Evolutionary conservation across 1,140 invertebrate genomes (phyloP), one percentile per base, ranked within the genome.

Genomic region (Sarcophaga peregrina): DNA sequence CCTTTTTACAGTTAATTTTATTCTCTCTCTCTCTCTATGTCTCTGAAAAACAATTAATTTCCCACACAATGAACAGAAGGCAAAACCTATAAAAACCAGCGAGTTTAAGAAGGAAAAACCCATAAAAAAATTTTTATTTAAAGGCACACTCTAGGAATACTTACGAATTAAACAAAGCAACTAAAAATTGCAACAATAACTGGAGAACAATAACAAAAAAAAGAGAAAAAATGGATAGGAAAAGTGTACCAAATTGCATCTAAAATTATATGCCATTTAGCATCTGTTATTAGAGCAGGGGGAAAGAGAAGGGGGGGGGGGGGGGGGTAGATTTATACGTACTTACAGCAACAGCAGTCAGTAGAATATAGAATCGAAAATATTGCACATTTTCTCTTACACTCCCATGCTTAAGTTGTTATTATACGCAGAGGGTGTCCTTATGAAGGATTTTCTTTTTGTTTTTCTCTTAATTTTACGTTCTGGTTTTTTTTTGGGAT

Each of bases 231-330:
- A 68, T n/a, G 62, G 20, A 68, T 1, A 37, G 25, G 25, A 37
- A 37, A 37, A 37, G 25, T 37, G 25, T 37, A 37, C 25, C 25
- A 68, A 68, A 68, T 5, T 68, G 62, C 62, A 68, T 68, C 17
- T 68, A 68, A n/a, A 68, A 68, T 68, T 68, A 68, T 68, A 20
- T 68, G 62, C 62, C 62, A 68, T 68, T 68, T 68, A 68, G 62
- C 62, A 68, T 15, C 62, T 68, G 62, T n/a, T 68, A 20, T 68
- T 10, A n/a, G n/a, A n/a, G n/a, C n/a, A n/a, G n/a, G n/a, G n/a
- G n/a, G n/a, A n/a, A n/a, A n/a, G n/a, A n/a, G n/a, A n/a, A n/a
- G n/a, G n/a, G n/a, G n/a, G n/a, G n/a, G n/a, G n/a, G n/a, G 15
- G 20, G 62, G 17, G 62, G 62, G 62, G 62, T n/a, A n/a, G 62